Evolutionary conservation across 2,888 invertebrate species (phyloP).

Genomic region (Molanna angustata): DNA sequence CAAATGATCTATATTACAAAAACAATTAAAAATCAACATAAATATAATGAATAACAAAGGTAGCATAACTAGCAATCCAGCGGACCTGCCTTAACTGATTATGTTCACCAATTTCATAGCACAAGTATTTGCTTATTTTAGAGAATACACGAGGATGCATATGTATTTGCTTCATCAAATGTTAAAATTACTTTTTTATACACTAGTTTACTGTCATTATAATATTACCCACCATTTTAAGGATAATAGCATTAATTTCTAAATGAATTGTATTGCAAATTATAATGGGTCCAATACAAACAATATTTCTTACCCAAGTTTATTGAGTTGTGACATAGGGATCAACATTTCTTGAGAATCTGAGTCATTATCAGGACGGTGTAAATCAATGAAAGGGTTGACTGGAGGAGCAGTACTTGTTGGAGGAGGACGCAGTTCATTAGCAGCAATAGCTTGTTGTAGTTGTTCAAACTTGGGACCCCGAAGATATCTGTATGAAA

Average conservation of each 20-base stretch:
- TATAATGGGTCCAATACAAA: too few relatives aligned
- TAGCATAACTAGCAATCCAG: too few relatives aligned
- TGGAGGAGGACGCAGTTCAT: slow-evolving; percentile 63
- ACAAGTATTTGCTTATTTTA: too few relatives aligned
- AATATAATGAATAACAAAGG: too few relatives aligned
- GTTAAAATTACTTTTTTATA: too few relatives aligned
- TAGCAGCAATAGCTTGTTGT: slow-evolving; percentile 83
- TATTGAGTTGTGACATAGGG: slow-evolving; percentile 41
- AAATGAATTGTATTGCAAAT: background rate
- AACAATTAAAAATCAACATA: too few relatives aligned
- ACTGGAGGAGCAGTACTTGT: slow-evolving; percentile 56
- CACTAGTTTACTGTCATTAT: too few relatives aligned
- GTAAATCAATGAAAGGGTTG: slow-evolving; percentile 58
- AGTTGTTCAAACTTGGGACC: slow-evolving; percentile 88
- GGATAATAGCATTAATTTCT: background rate
- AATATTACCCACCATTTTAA: too few relatives aligned
- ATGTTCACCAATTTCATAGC: too few relatives aligned
- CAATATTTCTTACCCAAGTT: slow-evolving; percentile 33
- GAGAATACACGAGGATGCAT: too few relatives aligned
- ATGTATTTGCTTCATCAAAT: too few relatives aligned
- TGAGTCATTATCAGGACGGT: slow-evolving; percentile 44
- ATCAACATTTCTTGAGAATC: slow-evolving; percentile 40
- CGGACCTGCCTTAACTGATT: too few relatives aligned
- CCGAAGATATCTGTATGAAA: slow-evolving; percentile 63
- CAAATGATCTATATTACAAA: slow-evolving; percentile 28